phyloP scores from a whole-genome alignment of 2,888 invertebrate species.

The Nudaria mundana region DNA sequence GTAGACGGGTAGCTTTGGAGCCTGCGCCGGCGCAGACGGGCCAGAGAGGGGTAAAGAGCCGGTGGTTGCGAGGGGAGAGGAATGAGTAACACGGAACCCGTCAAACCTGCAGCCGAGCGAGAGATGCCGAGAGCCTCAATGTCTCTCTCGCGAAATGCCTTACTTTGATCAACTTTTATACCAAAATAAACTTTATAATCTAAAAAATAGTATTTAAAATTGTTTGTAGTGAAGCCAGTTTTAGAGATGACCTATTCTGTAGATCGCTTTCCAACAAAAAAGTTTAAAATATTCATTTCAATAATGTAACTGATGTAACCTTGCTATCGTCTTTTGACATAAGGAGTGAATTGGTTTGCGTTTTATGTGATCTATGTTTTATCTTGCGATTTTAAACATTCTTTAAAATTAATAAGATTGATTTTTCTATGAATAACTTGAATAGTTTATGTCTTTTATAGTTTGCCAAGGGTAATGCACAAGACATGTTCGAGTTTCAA shows the following conservation, averaged over 20 bases:
- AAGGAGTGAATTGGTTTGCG: slow-evolving; percentile 59
- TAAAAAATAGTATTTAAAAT: slow-evolving; percentile 19
- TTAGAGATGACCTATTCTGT: slow-evolving; percentile 52
- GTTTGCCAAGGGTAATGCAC: slow-evolving; percentile 48
- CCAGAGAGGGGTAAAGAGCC: slow-evolving; percentile 30
- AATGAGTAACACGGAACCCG: slow-evolving; percentile 76
- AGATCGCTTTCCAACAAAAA: slow-evolving; percentile 51
- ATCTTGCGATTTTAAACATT: slow-evolving; percentile 18
- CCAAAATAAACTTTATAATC: slow-evolving; percentile 29
- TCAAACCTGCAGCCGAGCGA: slow-evolving; percentile 68
- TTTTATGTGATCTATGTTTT: slow-evolving; percentile 17
- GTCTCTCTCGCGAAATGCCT: slow-evolving; percentile 69
- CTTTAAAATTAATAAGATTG: slow-evolving; percentile 1
- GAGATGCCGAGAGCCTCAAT: slow-evolving; percentile 47
- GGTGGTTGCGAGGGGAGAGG: slow-evolving; percentile 36
- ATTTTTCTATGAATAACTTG: slow-evolving; percentile 13
- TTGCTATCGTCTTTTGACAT: slow-evolving; percentile 56
- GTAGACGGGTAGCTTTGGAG: slow-evolving; percentile 40
- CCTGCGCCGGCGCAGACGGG: slow-evolving; percentile 51
- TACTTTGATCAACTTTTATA: slow-evolving; percentile 15
- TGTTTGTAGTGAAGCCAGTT: slow-evolving; percentile 8
- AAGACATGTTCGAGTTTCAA: slow-evolving; percentile 59
- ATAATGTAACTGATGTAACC: slow-evolving; percentile 63
- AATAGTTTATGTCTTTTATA: slow-evolving; percentile 36
- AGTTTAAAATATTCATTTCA: slow-evolving; percentile 55